A percentile compares a stretch with the other conserved stretches of the same genome.
phyloP scores from a whole-genome alignment of 64 coral and sea anemone species.

The Catalaphyllia jardinei region DNA sequence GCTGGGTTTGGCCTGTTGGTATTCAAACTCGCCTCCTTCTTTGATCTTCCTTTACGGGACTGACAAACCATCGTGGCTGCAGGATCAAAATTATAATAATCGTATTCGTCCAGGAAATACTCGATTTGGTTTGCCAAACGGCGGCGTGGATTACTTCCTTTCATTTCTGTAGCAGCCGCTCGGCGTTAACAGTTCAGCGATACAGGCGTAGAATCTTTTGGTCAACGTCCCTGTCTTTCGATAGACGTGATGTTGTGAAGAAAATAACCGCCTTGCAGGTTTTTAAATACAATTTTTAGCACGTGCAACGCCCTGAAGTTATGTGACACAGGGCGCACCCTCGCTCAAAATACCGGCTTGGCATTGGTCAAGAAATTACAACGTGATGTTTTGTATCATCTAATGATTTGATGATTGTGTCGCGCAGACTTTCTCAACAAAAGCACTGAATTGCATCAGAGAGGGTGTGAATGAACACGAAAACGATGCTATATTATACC shows the following conservation, averaged over 20 bases:
- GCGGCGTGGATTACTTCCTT: constrained; percentile 56
- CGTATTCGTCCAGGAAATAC: constrained; percentile 83
- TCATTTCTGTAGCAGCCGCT: constrained; percentile 46
- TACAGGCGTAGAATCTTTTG: neutral
- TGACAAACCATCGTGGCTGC: constrained; percentile 36
- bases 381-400: neutral
- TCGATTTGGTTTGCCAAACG: constrained; percentile 62
- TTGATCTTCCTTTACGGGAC: constrained; percentile 80
- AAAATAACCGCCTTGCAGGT: neutral
- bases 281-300: neutral
- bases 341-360: neutral
- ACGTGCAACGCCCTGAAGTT: constrained; percentile 25
- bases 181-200: neutral
- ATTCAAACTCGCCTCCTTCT: constrained; percentile 83
- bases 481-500: neutral
- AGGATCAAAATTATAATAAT: constrained; percentile 81
- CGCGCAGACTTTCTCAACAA: neutral
- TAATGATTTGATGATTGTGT: neutral
- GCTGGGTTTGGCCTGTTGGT: constrained; percentile 83
- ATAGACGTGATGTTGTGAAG: neutral
- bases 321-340: neutral
- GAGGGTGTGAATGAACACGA: neutral
- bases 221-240: neutral
- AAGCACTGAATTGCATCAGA: constrained; percentile 13
- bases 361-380: constrained; percentile 5